Evolutionary conservation across 2,888 invertebrate species (phyloP), one percentile per base, ranked within the genome.

Genomic region (Dynastes tityus): DNA sequence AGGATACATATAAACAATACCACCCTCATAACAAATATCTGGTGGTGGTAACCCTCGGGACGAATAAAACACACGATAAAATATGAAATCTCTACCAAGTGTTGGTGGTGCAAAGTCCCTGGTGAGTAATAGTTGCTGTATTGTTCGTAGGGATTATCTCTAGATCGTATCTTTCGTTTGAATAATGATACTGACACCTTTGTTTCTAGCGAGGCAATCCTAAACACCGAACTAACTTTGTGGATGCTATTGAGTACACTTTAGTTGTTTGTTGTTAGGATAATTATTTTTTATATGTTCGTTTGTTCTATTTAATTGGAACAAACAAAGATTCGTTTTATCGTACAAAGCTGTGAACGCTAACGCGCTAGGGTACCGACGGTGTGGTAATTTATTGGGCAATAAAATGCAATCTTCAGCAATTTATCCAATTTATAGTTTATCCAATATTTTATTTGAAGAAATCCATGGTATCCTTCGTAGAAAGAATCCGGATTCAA

Each of bases 41-140:
- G 63, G 71, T 61, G 45, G 63, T 78, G 71, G 64, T 63, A 63
- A 32, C 78, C 63, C 70, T 29, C 27, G 78, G 73, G 78, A 73
- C 73, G 71, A 71, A 78, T 78, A 71, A 71, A 78, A 78, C 73
- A 58, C 37, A 73, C 71, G 65, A 78, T 78, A 73, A 78, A 78
- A 78, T 78, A 78, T 78, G 65, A 78, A 70, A 76, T 76, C 76
- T 68, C 77, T 61, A 49, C 73, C 61, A 64, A 78, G 73, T 78
- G 70, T 78, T 70, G 73, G 58, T 74, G 61, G 73, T 40, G 61
- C 71, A 64, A 78, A 78, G 51, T 73, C 78, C 78, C 78, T 32
- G 13, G 55, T 71, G 78, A 71, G 73, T 78, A 78, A 71, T 78
- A 63, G 70, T 78, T 78, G 40, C 73, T 74, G 61, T 74, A 61